phyloP scores from a whole-genome alignment of 2,113 vertebrate genomes.

The Strigops habroptila region DNA sequence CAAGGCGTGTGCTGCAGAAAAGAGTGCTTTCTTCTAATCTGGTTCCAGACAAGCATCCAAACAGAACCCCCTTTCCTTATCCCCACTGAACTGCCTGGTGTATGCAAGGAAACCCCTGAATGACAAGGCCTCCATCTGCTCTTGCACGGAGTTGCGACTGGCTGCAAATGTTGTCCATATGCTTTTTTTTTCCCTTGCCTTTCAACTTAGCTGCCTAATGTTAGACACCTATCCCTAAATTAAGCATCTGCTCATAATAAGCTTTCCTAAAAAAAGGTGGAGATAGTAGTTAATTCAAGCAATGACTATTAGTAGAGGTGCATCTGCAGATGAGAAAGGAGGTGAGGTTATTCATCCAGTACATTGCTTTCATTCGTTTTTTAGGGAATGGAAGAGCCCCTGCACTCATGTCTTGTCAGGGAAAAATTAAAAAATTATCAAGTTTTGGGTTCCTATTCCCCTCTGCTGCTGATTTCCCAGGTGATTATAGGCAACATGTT shows the following conservation, averaged over 20 bases:
- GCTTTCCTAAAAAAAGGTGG: background rate
- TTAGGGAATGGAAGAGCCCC: background rate
- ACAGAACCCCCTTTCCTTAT: conserved; percentile 52
- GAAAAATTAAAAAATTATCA: background rate
- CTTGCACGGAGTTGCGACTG: conserved; percentile 41
- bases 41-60: conserved; percentile 56
- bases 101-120: conserved; percentile 45
- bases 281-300: background rate
- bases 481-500: background rate
- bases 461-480: background rate
- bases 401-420: background rate
- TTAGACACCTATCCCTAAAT: conserved; percentile 40
- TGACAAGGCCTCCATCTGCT: conserved; percentile 62
- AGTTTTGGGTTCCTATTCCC: background rate
- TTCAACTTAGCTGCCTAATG: conserved; percentile 38
- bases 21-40: conserved; percentile 31
- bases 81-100: conserved; percentile 36
- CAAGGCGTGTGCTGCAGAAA: background rate
- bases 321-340: background rate
- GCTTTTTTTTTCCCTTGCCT: conserved; percentile 34
- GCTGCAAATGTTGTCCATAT: conserved; percentile 64
- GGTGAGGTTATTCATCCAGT: background rate
- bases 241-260: background rate
- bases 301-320: fast-evolving
- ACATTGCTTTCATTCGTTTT: background rate